These are phyloP conservation scores for Chloroceryle aenea DNA, from an alignment of 2,113 vertebrate species.

Conservation along the genomic window DNA sequence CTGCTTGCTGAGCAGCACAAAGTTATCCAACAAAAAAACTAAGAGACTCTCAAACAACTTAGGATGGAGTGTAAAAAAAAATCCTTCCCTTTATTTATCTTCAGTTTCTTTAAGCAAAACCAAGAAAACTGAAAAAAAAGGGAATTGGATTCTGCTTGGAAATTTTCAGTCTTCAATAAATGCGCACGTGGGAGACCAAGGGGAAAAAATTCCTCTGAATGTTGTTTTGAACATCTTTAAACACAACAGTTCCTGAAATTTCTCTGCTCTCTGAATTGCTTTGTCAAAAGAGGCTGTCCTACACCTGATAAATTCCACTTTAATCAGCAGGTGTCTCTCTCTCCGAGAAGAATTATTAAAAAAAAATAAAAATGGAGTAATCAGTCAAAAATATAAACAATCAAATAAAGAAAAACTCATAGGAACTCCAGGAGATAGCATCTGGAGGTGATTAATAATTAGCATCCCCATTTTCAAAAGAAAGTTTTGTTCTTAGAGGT, in stretches of 20 bases:
- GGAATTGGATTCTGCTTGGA: neutral
- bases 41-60: neutral
- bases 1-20: neutral
- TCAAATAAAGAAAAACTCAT: neutral
- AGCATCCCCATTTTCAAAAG: neutral
- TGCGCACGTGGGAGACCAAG: rapidly evolving
- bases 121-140: neutral
- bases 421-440: neutral
- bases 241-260: neutral
- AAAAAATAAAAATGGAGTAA: neutral
- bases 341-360: neutral
- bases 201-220: neutral
- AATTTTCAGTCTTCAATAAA: neutral
- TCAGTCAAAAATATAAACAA: constrained; percentile 37
- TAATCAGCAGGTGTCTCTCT: constrained; percentile 25
- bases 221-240: neutral
- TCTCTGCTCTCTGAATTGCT: neutral
- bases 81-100: neutral
- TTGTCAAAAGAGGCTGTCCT: neutral
- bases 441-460: constrained; percentile 14
- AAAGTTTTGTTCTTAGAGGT: constrained; percentile 1
- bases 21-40: neutral
- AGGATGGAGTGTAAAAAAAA: neutral
- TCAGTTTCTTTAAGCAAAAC: neutral
- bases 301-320: constrained; percentile 13